Conservation (phyloP, 1,140 invertebrate genomes). For the Drosophila paulistorum region DNA sequence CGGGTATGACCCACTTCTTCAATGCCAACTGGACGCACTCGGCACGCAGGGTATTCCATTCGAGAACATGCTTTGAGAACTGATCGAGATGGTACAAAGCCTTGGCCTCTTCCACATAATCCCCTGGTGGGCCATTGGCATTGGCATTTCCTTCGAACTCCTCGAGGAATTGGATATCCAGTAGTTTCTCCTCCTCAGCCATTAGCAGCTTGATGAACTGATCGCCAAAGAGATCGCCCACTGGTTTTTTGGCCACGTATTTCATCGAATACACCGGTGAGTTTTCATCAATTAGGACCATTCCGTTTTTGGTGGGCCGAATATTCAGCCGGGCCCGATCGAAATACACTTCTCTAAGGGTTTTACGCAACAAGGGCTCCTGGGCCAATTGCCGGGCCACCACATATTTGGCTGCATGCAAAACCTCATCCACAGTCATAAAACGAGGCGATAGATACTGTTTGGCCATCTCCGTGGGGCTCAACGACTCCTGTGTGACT, state of each 20-base stretch:
- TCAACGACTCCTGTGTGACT: conserved; percentile 94
- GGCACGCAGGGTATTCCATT: conserved; percentile 96
- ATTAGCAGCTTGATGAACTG: conserved; percentile 94
- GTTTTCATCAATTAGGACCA: conserved; percentile 97
- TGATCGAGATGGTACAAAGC: conserved; percentile 97
- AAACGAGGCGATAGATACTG: conserved; percentile 87
- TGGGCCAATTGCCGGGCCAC: conserved; percentile 96
- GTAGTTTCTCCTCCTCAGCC: conserved; percentile 93
- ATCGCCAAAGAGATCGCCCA: conserved; percentile 94
- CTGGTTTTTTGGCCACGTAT: conserved; percentile 97
- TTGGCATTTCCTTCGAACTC: conserved; percentile 90
- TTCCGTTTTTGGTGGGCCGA: conserved; percentile 94
- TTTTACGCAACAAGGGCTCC: conserved; percentile 94
- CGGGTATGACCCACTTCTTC: conserved; percentile 94
- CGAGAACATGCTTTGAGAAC: conserved; percentile 97
- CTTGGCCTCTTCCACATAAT: conserved; percentile 95
- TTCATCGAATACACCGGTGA: conserved; percentile 95
- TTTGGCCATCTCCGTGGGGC: conserved; percentile 91
- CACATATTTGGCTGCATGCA: conserved; percentile 96
- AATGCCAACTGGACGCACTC: conserved; percentile 95
- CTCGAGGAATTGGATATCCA: conserved; percentile 90
- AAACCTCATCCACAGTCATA: conserved; percentile 88
- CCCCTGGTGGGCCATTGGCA: conserved; percentile 83
- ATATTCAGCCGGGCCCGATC: conserved; percentile 94
- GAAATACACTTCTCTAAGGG: conserved; percentile 94